Evolutionary conservation across 1,140 invertebrate species (phyloP).

Genomic region (Scaptomyza graminum): DNA sequence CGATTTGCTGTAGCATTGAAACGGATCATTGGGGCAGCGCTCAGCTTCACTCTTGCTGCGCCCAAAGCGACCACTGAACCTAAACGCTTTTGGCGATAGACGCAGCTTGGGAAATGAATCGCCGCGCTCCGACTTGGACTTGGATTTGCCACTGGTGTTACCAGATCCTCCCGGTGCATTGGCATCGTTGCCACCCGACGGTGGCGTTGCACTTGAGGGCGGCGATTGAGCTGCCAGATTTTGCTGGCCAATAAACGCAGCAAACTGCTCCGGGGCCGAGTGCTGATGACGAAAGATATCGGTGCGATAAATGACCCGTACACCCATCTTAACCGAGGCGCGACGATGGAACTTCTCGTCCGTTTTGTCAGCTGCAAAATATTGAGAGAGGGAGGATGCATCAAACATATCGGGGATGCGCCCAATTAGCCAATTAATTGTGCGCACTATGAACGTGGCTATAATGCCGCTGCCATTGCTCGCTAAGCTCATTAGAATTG

Average conservation of each 20-base stretch:
- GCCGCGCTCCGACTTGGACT: constrained; percentile 76
- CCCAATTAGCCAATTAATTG: neutral
- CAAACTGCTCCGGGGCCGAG: constrained; percentile 60
- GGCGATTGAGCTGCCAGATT: constrained; percentile 49
- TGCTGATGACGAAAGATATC: constrained; percentile 70
- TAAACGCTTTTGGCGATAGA: constrained; percentile 76
- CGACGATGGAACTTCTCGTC: constrained; percentile 81
- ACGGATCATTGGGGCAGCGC: constrained; percentile 74
- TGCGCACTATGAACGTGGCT: constrained; percentile 34
- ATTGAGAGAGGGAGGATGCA: neutral
- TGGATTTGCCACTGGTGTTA: constrained; percentile 36
- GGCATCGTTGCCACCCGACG: constrained; percentile 16
- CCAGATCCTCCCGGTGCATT: constrained; percentile 5
- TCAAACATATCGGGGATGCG: neutral
- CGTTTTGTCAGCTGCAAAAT: constrained; percentile 71
- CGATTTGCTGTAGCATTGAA: constrained; percentile 81
- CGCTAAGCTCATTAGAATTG: constrained; percentile 23
- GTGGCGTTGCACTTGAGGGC: constrained; percentile 59
- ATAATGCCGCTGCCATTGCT: constrained; percentile 56
- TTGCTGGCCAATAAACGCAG: constrained; percentile 65
- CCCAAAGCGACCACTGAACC: constrained; percentile 81
- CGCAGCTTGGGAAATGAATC: constrained; percentile 80
- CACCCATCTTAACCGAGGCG: constrained; percentile 80
- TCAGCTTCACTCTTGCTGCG: constrained; percentile 82
- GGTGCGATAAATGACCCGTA: constrained; percentile 79